Evolutionary conservation across 2,113 vertebrate genomes (phyloP), one percentile per base, ranked within the genome.

Genomic region (Neopipo cinnamomea): DNA sequence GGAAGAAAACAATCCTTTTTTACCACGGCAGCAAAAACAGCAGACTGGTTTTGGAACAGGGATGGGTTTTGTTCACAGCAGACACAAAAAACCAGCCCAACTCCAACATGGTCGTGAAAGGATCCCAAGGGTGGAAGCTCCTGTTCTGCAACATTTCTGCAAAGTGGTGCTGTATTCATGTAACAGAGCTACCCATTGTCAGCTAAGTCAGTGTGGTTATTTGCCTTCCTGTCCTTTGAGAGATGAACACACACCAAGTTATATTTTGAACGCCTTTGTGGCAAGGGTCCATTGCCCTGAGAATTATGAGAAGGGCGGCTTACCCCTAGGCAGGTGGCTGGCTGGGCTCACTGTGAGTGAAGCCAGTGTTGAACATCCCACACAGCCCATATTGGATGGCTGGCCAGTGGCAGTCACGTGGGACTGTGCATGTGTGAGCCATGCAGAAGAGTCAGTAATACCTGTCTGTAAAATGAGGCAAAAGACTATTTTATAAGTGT

Each of bases 1-100:
- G 68, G 84, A 95, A 91, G 85, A 94, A 96, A 96, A 92, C 81
- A 95, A 93, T 62, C 58, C 33, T 63, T 93, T 95, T 91, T 73
- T 93, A 91, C 66, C 88, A 91, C 1, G 6, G 72, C 76, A 92
- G 81, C 35, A 72, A 80, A 89, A 86, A 86, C 92, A 88, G 73
- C 70, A 96, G 71, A 30, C 39, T 18, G 75, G 55, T 81, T 97
- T 95, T 97, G 88, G 65, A 94, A 71, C 47, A 91, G 5, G 39
- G 67, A 56, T 3, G 50, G 58, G 33, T 75, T 96, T 84, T 0
- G 3, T 52, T 79, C 70, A 30, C 7, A 78, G 85, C 65, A 72
- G 71, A 70, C 4, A 9, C 39, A 46, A 74, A 88, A 96, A 89
- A 66, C 24, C 37, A 81, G 68, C 30, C 9, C 67, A 84, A 88